Conservation (phyloP, 2,113 vertebrate genomes). For the Terrapene triunguis region DNA sequence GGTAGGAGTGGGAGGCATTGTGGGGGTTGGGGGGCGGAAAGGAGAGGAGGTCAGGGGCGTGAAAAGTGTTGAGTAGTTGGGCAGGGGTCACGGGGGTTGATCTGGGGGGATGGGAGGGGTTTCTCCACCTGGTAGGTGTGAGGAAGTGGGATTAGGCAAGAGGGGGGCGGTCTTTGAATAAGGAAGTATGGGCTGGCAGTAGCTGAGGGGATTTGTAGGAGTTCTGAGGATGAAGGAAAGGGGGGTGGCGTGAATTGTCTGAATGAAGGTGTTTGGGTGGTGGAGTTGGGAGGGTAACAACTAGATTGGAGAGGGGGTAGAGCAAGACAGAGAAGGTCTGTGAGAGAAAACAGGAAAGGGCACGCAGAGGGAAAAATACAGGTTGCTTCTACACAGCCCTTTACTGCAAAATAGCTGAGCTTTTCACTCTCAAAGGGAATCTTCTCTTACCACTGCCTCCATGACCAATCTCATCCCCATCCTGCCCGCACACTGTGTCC, state of each 20-base stretch:
- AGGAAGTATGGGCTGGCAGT: background rate
- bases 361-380: background rate
- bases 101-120: background rate
- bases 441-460: background rate
- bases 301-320: background rate
- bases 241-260: background rate
- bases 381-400: conserved; percentile 23
- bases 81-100: background rate
- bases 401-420: background rate
- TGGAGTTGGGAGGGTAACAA: background rate
- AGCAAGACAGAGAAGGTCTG: background rate
- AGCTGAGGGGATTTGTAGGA: background rate
- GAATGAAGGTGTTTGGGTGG: background rate
- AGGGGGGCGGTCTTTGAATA: background rate
- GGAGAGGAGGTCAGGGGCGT: background rate
- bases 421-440: background rate
- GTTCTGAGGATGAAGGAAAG: background rate
- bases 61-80: background rate
- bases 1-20: background rate
- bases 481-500: background rate
- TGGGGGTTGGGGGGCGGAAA: too few relatives aligned
- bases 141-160: background rate
- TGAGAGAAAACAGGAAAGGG: background rate
- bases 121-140: background rate
- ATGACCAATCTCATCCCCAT: background rate